Conservation (phyloP, 1,140 invertebrate species). For the Agrilus planipennis region DNA sequence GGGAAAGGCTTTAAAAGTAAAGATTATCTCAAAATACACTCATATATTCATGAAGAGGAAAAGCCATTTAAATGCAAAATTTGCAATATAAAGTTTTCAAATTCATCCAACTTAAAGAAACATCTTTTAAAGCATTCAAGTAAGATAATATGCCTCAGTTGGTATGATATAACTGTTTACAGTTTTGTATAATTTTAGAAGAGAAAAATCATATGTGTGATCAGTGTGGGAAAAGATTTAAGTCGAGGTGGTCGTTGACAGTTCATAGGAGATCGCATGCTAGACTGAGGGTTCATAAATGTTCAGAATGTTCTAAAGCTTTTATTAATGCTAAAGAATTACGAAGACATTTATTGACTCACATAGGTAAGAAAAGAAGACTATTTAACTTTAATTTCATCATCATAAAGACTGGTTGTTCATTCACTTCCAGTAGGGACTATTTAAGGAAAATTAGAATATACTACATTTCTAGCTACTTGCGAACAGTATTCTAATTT, state of each 20-base stretch:
- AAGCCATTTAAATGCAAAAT: constrained; percentile 37
- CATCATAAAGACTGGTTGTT: too few relatives aligned
- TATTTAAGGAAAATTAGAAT: too few relatives aligned
- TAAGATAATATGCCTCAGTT: constrained; percentile 22
- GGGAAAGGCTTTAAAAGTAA: constrained; percentile 35
- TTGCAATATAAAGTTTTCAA: constrained; percentile 38
- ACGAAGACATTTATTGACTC: constrained; percentile 38
- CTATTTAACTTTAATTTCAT: too few relatives aligned
- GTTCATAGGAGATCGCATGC: constrained; percentile 30
- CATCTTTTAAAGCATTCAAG: constrained; percentile 41
- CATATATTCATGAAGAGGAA: constrained; percentile 38
- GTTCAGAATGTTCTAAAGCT: constrained; percentile 38
- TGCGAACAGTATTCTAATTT: too few relatives aligned
- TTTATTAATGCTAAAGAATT: constrained; percentile 45
- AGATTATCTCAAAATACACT: constrained; percentile 34
- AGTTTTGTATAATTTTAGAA: constrained; percentile 30
- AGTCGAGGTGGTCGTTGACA: constrained; percentile 34
- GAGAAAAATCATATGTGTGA: constrained; percentile 41
- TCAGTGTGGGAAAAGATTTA: constrained; percentile 43
- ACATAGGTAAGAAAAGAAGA: constrained; percentile 33
- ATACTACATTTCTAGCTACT: too few relatives aligned
- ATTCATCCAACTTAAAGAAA: constrained; percentile 42
- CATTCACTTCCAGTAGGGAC: too few relatives aligned
- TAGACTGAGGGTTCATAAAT: constrained; percentile 34
- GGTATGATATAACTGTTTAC: not conserved